Percentiles rank a stretch among this genome's conserved stretches.
phyloP scores from a whole-genome alignment of 2,888 invertebrate genomes.

The Mimachlamys varia region DNA sequence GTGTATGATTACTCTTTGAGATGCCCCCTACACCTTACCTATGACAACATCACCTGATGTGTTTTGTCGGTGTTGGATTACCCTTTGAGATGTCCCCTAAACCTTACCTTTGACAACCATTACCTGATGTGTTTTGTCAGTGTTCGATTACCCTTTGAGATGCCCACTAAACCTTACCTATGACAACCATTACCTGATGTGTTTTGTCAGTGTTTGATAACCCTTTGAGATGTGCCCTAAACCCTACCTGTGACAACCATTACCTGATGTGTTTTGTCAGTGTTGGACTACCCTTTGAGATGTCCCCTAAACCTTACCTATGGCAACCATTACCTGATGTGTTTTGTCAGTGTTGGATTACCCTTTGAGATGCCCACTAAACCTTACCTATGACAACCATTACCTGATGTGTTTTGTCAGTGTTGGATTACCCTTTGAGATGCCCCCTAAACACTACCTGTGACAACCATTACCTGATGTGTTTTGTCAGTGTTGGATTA shows the following conservation, averaged over 20 bases:
- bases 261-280: conserved; percentile 75
- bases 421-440: conserved; percentile 80
- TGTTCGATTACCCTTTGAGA: too few relatives aligned
- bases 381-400: not conserved
- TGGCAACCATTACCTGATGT: not conserved
- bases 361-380: not conserved
- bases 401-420: conserved; percentile 80
- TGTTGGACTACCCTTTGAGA: conserved; percentile 71
- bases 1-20: too few relatives aligned
- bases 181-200: too few relatives aligned
- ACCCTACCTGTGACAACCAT: not conserved
- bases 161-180: too few relatives aligned
- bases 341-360: not conserved
- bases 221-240: conserved; percentile 60
- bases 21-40: too few relatives aligned
- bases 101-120: too few relatives aligned
- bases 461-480: conserved; percentile 56
- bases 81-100: too few relatives aligned
- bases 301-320: not conserved
- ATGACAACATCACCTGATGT: too few relatives aligned
- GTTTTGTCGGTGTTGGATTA: too few relatives aligned
- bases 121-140: too few relatives aligned
- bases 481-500: conserved; percentile 73
- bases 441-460: not conserved
- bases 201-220: too few relatives aligned